A percentile compares a stretch with the other conserved stretches of the same genome.
phyloP scores from a whole-genome alignment of 2,113 vertebrate genomes.

The Nerophis lumbriciformis region DNA sequence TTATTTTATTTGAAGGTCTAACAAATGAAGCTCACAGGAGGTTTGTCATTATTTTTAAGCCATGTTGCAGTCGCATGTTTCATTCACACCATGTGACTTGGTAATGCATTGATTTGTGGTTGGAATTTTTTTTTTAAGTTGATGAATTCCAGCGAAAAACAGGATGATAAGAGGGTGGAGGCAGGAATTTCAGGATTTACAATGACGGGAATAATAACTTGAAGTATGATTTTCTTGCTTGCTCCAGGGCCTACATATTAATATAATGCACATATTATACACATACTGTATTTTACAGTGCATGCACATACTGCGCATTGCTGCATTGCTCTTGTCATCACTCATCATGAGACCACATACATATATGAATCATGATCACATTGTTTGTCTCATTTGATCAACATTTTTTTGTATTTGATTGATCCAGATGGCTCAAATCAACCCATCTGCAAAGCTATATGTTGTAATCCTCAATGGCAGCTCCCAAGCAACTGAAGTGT shows the following conservation, averaged over 20 bases:
- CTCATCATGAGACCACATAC: conserved; percentile 8
- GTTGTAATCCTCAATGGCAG: conserved; percentile 62
- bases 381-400: conserved; percentile 3
- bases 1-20: not conserved
- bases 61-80: not conserved
- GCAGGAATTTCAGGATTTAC: not conserved
- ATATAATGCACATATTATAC: too few species aligned
- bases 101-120: not conserved
- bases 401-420: not conserved
- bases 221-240: not conserved
- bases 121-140: too few species aligned
- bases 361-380: conserved; percentile 19
- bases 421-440: conserved; percentile 65
- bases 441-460: conserved; percentile 60
- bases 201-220: conserved; percentile 11
- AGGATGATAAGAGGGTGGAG: not conserved
- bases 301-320: conserved; percentile 14
- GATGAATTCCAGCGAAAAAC: not conserved
- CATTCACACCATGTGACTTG: not conserved
- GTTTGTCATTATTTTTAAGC: not conserved
- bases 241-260: conserved; percentile 16
- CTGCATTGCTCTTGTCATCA: conserved; percentile 4
- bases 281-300: not conserved
- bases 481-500: conserved; percentile 56
- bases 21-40: too few species aligned